A percentile compares a stretch with the other conserved stretches of the same genome.
phyloP scores from a whole-genome alignment of 2,888 invertebrate species.

The Zeuzera pyrina region DNA sequence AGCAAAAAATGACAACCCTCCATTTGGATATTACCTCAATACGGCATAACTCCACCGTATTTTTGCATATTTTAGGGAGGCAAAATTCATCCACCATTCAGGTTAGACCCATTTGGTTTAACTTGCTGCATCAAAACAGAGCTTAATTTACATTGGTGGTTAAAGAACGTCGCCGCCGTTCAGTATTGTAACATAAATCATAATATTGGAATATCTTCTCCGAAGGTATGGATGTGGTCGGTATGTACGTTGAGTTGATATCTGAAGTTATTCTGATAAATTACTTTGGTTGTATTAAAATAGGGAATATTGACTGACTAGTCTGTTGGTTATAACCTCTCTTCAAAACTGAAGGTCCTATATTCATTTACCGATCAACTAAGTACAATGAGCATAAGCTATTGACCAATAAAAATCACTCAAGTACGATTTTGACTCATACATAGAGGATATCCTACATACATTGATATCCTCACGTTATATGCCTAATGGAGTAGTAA shows the following conservation, averaged over 20 bases:
- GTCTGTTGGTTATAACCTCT: too few relatives aligned
- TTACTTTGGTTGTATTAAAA: slow-evolving; percentile 42
- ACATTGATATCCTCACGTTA: too few relatives aligned
- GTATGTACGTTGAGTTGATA: slow-evolving; percentile 34
- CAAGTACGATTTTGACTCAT: too few relatives aligned
- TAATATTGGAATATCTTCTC: slow-evolving; percentile 62
- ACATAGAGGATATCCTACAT: too few relatives aligned
- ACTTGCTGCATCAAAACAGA: slow-evolving; percentile 6
- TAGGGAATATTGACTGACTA: slow-evolving; percentile 23
- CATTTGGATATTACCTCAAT: too few relatives aligned
- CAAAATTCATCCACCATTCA: slow-evolving; percentile 31
- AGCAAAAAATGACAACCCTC: too few relatives aligned
- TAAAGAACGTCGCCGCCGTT: slow-evolving; percentile 28
- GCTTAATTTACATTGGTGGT: slow-evolving; percentile 16
- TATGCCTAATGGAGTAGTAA: too few relatives aligned
- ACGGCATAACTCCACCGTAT: slow-evolving; percentile 53
- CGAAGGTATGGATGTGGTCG: too few relatives aligned
- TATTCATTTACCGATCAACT: too few relatives aligned
- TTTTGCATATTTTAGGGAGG: slow-evolving; percentile 63
- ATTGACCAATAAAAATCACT: too few relatives aligned
- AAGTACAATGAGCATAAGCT: too few relatives aligned
- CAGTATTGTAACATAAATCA: slow-evolving; percentile 60
- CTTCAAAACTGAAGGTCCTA: too few relatives aligned
- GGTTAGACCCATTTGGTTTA: slow-evolving; percentile 17
- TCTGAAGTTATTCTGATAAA: slow-evolving; percentile 63